phyloP scores from a whole-genome alignment of 2,888 invertebrate genomes.

The Oithona nana region DNA sequence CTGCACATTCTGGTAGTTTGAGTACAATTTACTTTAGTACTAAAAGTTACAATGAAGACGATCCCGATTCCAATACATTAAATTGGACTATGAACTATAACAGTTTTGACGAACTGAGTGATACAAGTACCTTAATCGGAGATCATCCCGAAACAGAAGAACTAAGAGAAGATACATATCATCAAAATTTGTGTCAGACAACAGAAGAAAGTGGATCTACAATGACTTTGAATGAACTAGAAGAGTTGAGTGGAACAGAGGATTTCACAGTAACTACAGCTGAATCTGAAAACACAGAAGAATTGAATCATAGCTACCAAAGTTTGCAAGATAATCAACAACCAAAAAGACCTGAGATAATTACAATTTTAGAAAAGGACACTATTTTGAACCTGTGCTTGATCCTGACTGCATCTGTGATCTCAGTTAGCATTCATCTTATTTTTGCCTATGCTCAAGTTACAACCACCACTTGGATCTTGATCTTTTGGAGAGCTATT shows the following conservation, averaged over 20 bases:
- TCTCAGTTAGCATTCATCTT: not conserved
- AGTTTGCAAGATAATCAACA: not conserved
- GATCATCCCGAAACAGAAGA: not conserved
- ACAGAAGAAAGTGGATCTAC: not conserved
- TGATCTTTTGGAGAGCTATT: not conserved
- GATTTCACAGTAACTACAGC: not conserved
- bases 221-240: not conserved
- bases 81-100: not conserved
- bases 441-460: not conserved
- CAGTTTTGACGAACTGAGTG: not conserved
- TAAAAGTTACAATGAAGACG: too few species aligned
- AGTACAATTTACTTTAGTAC: not conserved
- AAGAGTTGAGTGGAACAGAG: not conserved
- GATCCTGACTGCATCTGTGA: not conserved
- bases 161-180: not conserved
- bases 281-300: not conserved
- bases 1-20: not conserved
- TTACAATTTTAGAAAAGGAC: not conserved
- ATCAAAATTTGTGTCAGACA: not conserved
- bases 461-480: not conserved
- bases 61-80: not conserved
- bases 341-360: not conserved
- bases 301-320: not conserved
- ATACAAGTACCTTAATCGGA: not conserved
- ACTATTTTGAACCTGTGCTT: not conserved